Evolutionary conservation across 2,797 vertebrate species (phyloP).

Genomic region (Pangasius mekongensis): DNA sequence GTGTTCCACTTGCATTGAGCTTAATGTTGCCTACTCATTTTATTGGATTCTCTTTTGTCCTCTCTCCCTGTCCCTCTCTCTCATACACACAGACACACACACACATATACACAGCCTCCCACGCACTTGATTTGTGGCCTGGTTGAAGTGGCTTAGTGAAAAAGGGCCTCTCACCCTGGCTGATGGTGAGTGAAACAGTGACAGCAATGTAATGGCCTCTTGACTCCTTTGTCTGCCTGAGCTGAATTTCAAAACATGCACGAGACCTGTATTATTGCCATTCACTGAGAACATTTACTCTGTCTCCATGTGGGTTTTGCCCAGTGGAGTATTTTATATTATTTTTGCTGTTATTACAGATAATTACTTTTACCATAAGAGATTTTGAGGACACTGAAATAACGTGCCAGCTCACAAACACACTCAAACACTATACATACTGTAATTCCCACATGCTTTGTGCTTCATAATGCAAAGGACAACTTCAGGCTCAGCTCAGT

Average conservation of each 20-base stretch:
- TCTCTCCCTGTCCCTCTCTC: conserved; percentile 19
- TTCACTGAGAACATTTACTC: conserved; percentile 34
- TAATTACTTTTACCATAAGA: conserved; percentile 42
- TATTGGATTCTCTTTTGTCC: conserved; percentile 67
- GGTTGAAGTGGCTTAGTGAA: conserved; percentile 72
- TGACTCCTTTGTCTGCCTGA: conserved; percentile 52
- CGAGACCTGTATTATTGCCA: conserved; percentile 43
- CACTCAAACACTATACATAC: background rate
- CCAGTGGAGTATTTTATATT: conserved; percentile 26
- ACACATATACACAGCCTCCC: conserved; percentile 64
- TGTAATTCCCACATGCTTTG: conserved; percentile 16
- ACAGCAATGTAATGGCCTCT: conserved; percentile 58
- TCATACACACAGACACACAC: conserved; percentile 37
- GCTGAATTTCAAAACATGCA: conserved; percentile 47
- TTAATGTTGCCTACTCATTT: conserved; percentile 80
- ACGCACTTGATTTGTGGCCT: conserved; percentile 72
- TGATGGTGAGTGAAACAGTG: conserved; percentile 54
- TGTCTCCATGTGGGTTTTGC: conserved; percentile 8
- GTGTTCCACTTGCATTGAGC: conserved; percentile 78
- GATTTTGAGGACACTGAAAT: conserved; percentile 22
- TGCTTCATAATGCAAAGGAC: conserved; percentile 25
- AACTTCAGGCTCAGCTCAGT: background rate
- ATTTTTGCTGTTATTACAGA: conserved; percentile 20
- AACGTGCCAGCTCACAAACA: conserved; percentile 11
- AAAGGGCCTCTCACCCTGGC: conserved; percentile 71